Base-by-base conservation (phyloP, 2,888 invertebrate species). In the Phasia obesa region DNA sequence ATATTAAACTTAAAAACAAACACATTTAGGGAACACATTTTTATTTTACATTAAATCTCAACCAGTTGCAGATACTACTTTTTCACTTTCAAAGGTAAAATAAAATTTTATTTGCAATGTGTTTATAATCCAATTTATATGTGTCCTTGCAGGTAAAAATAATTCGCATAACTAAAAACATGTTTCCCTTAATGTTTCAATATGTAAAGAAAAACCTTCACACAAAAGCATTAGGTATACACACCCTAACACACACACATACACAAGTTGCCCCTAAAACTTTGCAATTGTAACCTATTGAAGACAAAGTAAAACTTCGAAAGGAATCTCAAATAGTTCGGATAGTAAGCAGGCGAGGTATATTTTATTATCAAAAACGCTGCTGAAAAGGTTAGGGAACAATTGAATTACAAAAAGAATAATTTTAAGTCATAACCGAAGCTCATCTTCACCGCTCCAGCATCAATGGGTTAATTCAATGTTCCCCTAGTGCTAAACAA, bases 81-180 rank as follows among this genome's bases (percentile, higher is more conserved):
- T 21, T 11, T n/a, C 27, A 42, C 21, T 49, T 17, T 11, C 13
- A 25, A 25, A 27, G 19, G 27, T 23, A 25, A 21, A n/a, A 65
- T 27, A 35, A 38, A 57, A 71, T 23, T 47, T 65, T 47, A 59
- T 25, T 42, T 31, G 53, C 42, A 67, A 42, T 60, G 38, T 47
- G 15, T 23, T 55, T 47, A 62, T 80, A 64, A 74, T 75, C 47
- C 55, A 69, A 69, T 74, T 69, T 69, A 74, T 62, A 62, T 62
- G 44, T 47, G 74, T 74, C 80, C 80, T 74, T 80, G 67, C 25
- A 62, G 51, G 69, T 69, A 17, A 51, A 65, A 59, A 44, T 75
- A 57, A 65, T 65, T 81, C 71, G 25, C 57, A 76, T 71, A 67
- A 60, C 55, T 53, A 77, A 53, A 44, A 53, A 55, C 51, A 44